Percentiles rank a stretch among this genome's conserved stretches.
Evolutionary conservation across 2,113 vertebrate genomes (phyloP).

Genomic region (Cebus imitator): DNA sequence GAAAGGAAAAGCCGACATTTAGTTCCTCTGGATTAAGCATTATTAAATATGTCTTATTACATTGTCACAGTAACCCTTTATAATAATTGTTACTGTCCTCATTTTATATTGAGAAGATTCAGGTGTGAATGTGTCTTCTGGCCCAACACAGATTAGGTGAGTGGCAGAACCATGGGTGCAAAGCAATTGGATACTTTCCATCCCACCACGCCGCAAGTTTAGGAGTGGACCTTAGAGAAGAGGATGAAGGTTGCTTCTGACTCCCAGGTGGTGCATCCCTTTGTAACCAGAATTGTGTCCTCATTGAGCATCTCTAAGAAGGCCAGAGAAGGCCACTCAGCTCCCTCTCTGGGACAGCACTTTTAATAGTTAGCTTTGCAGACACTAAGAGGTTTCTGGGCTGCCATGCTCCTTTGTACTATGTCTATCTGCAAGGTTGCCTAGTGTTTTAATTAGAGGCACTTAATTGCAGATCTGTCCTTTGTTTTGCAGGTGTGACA

Average conservation of each 20-base stretch:
- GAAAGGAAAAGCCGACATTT: neutral
- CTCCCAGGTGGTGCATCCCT: neutral
- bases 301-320: neutral
- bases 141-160: neutral
- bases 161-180: neutral
- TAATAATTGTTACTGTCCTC: neutral
- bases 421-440: neutral
- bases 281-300: neutral
- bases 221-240: neutral
- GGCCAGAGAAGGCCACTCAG: neutral
- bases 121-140: neutral
- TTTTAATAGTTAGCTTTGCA: neutral
- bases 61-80: neutral
- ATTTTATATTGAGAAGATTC: neutral
- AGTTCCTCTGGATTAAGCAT: neutral
- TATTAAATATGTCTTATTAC: neutral
- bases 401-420: neutral
- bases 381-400: neutral
- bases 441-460: constrained; percentile 11
- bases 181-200: neutral
- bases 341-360: accelerated
- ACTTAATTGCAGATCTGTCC: constrained; percentile 38
- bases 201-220: neutral
- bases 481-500: constrained; percentile 85
- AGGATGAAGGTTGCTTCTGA: neutral